Evolutionary conservation across 2,888 invertebrate species (phyloP).

Genomic region (Parthenolecanium corni): DNA sequence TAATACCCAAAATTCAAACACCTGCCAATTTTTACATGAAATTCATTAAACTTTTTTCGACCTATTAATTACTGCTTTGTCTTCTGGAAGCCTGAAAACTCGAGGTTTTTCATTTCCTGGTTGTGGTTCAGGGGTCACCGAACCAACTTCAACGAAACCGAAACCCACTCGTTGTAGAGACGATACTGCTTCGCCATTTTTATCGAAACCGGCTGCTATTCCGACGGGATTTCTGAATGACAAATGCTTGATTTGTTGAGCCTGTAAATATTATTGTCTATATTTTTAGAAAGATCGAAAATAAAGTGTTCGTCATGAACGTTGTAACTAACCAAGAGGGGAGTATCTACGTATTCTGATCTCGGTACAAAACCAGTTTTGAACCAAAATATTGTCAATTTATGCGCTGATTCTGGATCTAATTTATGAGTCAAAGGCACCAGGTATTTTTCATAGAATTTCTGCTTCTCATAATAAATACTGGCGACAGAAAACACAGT

Average conservation of each 20-base stretch:
- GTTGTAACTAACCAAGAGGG: constrained; percentile 47
- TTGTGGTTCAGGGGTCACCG: constrained; percentile 88
- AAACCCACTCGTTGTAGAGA: constrained; percentile 78
- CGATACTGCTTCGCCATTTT: constrained; percentile 81
- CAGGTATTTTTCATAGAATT: constrained; percentile 59
- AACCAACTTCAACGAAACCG: constrained; percentile 91
- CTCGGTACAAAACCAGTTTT: constrained; percentile 63
- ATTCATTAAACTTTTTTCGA: constrained; percentile 35
- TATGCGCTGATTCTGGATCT: constrained; percentile 74
- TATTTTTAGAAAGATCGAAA: no score
- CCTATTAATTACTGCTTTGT: constrained; percentile 85
- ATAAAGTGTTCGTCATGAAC: no score
- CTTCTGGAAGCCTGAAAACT: constrained; percentile 75
- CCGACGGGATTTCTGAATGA: constrained; percentile 81
- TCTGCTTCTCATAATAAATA: constrained; percentile 40
- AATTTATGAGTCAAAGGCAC: constrained; percentile 59
- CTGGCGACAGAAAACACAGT: background rate
- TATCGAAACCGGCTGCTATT: constrained; percentile 98
- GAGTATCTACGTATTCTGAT: constrained; percentile 49
- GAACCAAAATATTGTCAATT: constrained; percentile 58
- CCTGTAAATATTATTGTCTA: background rate
- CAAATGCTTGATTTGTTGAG: constrained; percentile 48
- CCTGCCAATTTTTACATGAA: background rate
- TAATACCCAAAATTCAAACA: background rate
- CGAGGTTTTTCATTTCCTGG: constrained; percentile 85